Base-by-base conservation (phyloP, 35 echinoderm and acorn worm genomes). In the Stichopus chloronotus region DNA sequence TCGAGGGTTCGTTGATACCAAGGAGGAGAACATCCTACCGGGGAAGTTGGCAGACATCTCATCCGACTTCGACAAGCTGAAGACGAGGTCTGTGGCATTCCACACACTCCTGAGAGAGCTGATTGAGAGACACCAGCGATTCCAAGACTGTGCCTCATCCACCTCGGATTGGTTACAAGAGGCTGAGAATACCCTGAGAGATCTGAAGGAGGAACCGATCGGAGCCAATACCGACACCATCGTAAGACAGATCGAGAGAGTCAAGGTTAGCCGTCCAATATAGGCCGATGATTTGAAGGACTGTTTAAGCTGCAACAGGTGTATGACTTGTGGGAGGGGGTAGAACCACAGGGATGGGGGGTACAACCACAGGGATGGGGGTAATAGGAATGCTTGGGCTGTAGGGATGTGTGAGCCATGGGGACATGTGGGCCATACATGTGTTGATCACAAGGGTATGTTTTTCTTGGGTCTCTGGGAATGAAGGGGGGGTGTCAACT, bases 21-120 rank as follows among this genome's bases (percentile, higher is more conserved):
- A 90, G 8, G 95, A 96, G 79, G 78, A 87, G 12, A 95, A 99
- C 90, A 25, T 95, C 16, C 58, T 99, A 21, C 79, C 88, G 43
- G 92, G 92, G 5, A 88, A 90, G 53, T 89, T 99, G 22, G 90
- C 87, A 0, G 92, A 95, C 63, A 79, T 94, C 79, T 91, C 90
- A 63, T 63, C 57, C 59, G 78, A 95, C 63, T 96, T 95, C 80
- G 95, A 99, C 88, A 96, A 96, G 79, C 77, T 99, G 78, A 99
- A 99, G 84, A 86, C 88, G 7, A 91, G 92, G 43, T 91, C 91
- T 8, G 88, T 80, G 78, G 91, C 96, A 9, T 92, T 96, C 63
- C 77, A 83, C 74, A 84, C 77, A 6, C 86, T 90, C 12, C 93
- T 99, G 4, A 58, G 90, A 19, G 94, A 94, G 83, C 84, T 99